Conservation (phyloP, 2,113 vertebrate species). For the Istiophorus platypterus region DNA sequence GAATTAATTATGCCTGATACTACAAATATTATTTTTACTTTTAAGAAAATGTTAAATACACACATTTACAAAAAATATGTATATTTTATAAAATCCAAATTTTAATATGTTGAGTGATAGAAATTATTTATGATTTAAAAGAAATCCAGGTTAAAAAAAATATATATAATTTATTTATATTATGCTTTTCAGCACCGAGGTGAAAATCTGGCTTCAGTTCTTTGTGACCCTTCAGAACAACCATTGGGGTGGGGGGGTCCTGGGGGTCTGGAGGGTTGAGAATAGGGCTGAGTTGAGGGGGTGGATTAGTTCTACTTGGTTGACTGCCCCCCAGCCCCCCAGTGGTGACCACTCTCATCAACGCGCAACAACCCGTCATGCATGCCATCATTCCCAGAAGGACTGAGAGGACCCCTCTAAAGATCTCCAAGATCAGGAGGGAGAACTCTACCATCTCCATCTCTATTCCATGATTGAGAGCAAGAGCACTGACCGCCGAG, state of each 20-base stretch:
- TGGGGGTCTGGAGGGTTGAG: not conserved
- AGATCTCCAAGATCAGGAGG: too few species aligned
- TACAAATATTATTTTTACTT: not conserved
- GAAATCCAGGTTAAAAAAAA: too few species aligned
- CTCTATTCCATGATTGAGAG: too few species aligned
- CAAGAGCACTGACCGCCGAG: too few species aligned
- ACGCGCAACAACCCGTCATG: conserved; percentile 83
- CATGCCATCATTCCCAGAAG: conserved; percentile 74
- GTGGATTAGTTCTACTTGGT: conserved; percentile 83
- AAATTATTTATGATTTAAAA: too few species aligned
- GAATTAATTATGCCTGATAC: not conserved
- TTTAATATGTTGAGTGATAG: too few species aligned
- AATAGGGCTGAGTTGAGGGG: conserved; percentile 10
- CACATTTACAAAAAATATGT: not conserved
- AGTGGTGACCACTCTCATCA: conserved; percentile 78
- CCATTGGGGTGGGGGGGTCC: not conserved
- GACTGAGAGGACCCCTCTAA: too few species aligned
- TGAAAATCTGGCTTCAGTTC: conserved; percentile 12
- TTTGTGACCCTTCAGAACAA: conserved; percentile 25
- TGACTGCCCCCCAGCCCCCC: conserved; percentile 46
- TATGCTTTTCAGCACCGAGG: not conserved
- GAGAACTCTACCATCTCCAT: too few species aligned
- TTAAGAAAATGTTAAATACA: too few species aligned
- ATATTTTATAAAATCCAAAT: not conserved
- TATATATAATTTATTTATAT: too few species aligned